Conservation (phyloP, 2,113 vertebrate species). For the Anoura caudifer region DNA sequence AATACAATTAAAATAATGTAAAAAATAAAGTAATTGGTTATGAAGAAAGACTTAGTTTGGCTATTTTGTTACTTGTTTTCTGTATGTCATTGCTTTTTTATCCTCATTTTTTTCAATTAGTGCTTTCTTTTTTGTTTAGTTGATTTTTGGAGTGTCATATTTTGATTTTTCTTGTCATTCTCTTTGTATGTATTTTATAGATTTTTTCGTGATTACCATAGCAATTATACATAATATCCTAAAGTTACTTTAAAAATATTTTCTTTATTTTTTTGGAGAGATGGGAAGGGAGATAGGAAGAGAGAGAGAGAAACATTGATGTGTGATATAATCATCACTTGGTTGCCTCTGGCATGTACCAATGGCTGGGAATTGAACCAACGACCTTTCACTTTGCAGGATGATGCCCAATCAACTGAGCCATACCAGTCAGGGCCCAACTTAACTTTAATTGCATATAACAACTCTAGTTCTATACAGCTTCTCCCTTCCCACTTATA, state of each 20-base stretch:
- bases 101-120: neutral
- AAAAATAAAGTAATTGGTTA: neutral
- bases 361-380: too few relatives aligned
- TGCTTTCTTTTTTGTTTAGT: neutral
- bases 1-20: too few relatives aligned
- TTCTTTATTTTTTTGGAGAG: too few relatives aligned
- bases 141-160: neutral
- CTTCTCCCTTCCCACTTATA: neutral
- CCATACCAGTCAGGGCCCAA: neutral
- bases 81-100: neutral
- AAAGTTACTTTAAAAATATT: neutral
- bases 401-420: too few relatives aligned
- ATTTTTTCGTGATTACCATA: neutral
- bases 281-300: too few relatives aligned
- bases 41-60: neutral
- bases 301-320: too few relatives aligned
- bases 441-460: neutral
- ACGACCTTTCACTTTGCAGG: too few relatives aligned
- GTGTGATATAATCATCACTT: too few relatives aligned
- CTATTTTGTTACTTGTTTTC: neutral
- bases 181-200: neutral
- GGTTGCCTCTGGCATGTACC: too few relatives aligned
- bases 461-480: neutral
- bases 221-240: neutral
- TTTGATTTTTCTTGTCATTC: neutral